phyloP scores from a whole-genome alignment of 2,797 vertebrate genomes.

The Scomberomorus guttatus region DNA sequence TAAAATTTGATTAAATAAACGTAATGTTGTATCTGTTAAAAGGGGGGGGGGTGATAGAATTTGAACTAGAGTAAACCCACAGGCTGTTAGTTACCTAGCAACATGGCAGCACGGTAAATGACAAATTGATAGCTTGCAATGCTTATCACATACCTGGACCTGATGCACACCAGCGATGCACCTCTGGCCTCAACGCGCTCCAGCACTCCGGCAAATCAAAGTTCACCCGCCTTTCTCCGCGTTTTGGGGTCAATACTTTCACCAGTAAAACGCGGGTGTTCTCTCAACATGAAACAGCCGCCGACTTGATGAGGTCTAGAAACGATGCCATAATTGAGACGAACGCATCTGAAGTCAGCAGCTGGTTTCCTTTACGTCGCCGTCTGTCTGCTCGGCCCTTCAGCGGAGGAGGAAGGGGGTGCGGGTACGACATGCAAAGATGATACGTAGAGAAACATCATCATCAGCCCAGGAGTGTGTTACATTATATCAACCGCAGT shows the following conservation, averaged over 20 bases:
- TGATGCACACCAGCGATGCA: slow-evolving; percentile 46
- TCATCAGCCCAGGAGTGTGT: slow-evolving; percentile 38
- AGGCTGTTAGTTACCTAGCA: slow-evolving; percentile 85
- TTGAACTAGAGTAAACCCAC: slow-evolving; percentile 82
- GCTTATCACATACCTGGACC: slow-evolving; percentile 79
- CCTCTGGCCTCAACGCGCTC: slow-evolving; percentile 34
- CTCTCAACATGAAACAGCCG: slow-evolving; percentile 41
- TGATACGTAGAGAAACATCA: slow-evolving; percentile 60
- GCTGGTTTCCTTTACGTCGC: slow-evolving; percentile 53
- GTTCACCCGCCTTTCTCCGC: slow-evolving; percentile 54
- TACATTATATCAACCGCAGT: slow-evolving; percentile 28
- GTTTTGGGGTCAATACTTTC: slow-evolving; percentile 8
- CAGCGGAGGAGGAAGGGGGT: slow-evolving; percentile 43
- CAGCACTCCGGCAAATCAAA: slow-evolving; percentile 53
- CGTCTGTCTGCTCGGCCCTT: slow-evolving; percentile 43
- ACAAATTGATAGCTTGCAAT: slow-evolving; percentile 71
- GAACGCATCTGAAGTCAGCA: slow-evolving; percentile 54
- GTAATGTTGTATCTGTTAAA: slow-evolving; percentile 32
- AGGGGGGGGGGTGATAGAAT: slow-evolving; percentile 26
- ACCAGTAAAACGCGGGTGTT: not conserved
- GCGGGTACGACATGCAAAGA: slow-evolving; percentile 54
- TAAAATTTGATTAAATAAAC: slow-evolving; percentile 13
- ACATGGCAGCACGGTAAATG: slow-evolving; percentile 81
- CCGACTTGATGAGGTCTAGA: slow-evolving; percentile 25
- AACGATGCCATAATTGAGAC: slow-evolving; percentile 54